These are phyloP conservation scores for Ypsolopha sequella DNA, from an alignment of 2,888 invertebrate species.

Conservation along the genomic window DNA sequence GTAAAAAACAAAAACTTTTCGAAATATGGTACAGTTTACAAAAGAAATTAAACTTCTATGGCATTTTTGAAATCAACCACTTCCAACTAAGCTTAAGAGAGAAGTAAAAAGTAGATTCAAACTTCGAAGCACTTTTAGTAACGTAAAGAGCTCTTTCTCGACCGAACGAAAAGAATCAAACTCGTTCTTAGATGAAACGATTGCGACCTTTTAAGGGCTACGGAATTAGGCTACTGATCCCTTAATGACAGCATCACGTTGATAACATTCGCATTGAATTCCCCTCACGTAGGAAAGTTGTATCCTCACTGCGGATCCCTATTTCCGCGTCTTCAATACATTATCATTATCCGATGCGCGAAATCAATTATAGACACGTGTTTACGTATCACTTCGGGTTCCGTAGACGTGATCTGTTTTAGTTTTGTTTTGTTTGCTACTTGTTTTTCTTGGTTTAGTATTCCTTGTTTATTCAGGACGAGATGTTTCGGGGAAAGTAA, in stretches of 20 bases:
- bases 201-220: constrained; percentile 11
- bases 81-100: too few relatives aligned
- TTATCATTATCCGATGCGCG: constrained; percentile 37
- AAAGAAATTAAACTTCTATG: not conserved
- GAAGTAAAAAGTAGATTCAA: too few relatives aligned
- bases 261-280: constrained; percentile 20
- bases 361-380: constrained; percentile 44
- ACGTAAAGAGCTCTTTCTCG: not conserved
- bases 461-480: too few relatives aligned
- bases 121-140: not conserved
- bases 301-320: constrained; percentile 19
- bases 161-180: not conserved
- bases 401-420: constrained; percentile 12
- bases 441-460: constrained; percentile 10
- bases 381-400: constrained; percentile 18
- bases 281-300: constrained; percentile 45
- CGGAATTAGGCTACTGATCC: constrained; percentile 46
- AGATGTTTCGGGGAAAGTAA: too few relatives aligned
- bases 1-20: not conserved
- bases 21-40: not conserved
- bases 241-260: constrained; percentile 16
- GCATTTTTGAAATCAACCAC: too few relatives aligned
- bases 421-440: constrained; percentile 6
- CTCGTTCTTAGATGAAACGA: not conserved
- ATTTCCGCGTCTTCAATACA: constrained; percentile 12